Conservation (phyloP, 2,113 vertebrate species). For the Cepphus grylle region DNA sequence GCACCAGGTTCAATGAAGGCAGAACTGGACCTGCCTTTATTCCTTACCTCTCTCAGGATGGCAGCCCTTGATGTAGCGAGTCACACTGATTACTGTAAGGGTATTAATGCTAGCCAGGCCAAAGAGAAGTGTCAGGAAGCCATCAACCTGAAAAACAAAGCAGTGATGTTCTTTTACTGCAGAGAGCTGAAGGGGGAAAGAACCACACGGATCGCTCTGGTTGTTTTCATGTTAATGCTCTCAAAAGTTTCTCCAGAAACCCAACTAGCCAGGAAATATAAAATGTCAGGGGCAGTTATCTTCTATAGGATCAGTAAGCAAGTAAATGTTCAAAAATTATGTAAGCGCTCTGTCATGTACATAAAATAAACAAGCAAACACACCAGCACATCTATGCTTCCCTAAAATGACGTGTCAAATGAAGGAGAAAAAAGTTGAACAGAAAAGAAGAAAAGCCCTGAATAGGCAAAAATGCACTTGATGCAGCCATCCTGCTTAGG, state of each 20-base stretch:
- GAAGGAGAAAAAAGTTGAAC: slow-evolving; percentile 18
- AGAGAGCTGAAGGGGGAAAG: background rate
- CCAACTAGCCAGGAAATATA: background rate
- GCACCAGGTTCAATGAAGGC: background rate
- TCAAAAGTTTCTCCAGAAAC: background rate
- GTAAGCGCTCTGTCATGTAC: background rate
- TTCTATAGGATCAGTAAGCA: slow-evolving; percentile 41
- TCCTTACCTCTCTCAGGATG: slow-evolving; percentile 81
- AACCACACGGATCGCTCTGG: background rate
- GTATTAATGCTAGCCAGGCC: slow-evolving; percentile 89
- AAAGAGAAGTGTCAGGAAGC: slow-evolving; percentile 87
- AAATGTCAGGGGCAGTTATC: slow-evolving; percentile 21
- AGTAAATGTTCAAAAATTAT: slow-evolving; percentile 2
- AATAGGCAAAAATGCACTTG: background rate
- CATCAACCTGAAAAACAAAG: slow-evolving; percentile 79
- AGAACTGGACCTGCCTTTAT: background rate
- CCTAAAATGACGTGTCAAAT: background rate
- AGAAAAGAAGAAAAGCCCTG: background rate
- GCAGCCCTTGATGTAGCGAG: slow-evolving; percentile 85
- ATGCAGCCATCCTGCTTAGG: background rate
- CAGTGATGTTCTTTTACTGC: background rate
- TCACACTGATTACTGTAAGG: slow-evolving; percentile 87
- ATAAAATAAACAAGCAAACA: background rate
- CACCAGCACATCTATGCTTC: background rate
- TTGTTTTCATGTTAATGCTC: background rate